Base-by-base conservation (phyloP, 35 echinoderm and acorn worm genomes). In the Chiridota heheva region DNA sequence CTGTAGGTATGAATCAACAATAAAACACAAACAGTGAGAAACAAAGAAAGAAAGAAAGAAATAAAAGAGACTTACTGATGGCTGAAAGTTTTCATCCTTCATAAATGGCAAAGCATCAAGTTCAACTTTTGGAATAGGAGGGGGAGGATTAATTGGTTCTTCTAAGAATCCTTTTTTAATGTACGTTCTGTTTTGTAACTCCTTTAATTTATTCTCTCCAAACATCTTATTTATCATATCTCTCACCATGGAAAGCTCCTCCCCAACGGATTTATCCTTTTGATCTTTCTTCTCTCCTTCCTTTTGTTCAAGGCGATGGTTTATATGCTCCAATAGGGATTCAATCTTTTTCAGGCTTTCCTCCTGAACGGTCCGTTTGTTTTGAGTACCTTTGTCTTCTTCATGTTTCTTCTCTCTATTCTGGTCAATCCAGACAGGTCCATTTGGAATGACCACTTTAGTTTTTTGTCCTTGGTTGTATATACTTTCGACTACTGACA, bases 121-220 rank as follows among this genome's bases (percentile, higher is more conserved):
- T 53, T 55, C 48, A 26, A 77, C 35, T 36, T 77, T 77, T 3
- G 46, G 73, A 26, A 55, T 47, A 35, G 56, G 56, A 16, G 73
- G 51, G 48, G 48, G 60, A 1, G n/a, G 1, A 47, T 56, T 41
- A 26, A 58, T 77, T 39, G 73, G 73, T 40, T 77, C 73, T 6
- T 77, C 48, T 58, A 77, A 35, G 34, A 59, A 60, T 20, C 73
- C 73, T 26, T 58, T 77, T 55, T 58, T 77, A n/a, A n/a, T n/a
- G n/a, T n/a, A n/a, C n/a, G n/a, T n/a, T n/a, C n/a, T n/a, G n/a
- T n/a, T n/a, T n/a, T n/a, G n/a, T n/a, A n/a, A n/a, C n/a, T n/a
- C n/a, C n/a, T n/a, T n/a, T n/a, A n/a, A n/a, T n/a, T n/a, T n/a
- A n/a, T n/a, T n/a, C n/a, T n/a, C n/a, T n/a, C n/a, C n/a, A n/a